phyloP scores from a whole-genome alignment of 2,797 vertebrate genomes.

The Cuculus canorus region DNA sequence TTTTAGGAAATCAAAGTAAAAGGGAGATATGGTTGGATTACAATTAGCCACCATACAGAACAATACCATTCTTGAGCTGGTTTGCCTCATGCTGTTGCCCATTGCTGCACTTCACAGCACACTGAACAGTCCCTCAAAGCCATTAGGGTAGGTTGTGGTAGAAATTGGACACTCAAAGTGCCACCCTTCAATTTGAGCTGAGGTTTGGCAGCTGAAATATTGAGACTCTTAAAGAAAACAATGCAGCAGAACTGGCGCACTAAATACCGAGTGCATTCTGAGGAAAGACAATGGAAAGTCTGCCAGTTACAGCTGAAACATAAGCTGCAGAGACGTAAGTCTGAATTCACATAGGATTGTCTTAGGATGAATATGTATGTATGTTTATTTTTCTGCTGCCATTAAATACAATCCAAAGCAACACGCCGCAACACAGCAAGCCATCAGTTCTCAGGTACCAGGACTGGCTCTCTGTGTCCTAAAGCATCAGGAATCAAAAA shows the following conservation, averaged over 20 bases:
- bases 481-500: no score
- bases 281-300: neutral
- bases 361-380: neutral
- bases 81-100: neutral
- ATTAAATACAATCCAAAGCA: neutral
- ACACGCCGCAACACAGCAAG: neutral
- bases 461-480: neutral
- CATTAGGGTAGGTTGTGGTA: neutral
- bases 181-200: neutral
- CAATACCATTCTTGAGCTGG: neutral
- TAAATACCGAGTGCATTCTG: neutral
- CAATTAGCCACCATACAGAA: neutral
- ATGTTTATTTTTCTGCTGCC: neutral
- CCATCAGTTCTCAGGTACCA: neutral
- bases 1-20: conserved; percentile 9
- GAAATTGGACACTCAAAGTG: neutral
- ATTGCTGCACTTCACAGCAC: neutral
- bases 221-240: neutral
- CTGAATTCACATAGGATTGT: neutral
- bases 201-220: neutral
- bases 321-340: neutral
- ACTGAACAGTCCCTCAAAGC: neutral
- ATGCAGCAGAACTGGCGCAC: neutral
- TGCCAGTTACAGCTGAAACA: neutral
- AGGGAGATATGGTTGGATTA: neutral